These are phyloP conservation scores for Callospermophilus lateralis DNA, from an alignment of 2,113 vertebrate species.

Conservation along the genomic window DNA sequence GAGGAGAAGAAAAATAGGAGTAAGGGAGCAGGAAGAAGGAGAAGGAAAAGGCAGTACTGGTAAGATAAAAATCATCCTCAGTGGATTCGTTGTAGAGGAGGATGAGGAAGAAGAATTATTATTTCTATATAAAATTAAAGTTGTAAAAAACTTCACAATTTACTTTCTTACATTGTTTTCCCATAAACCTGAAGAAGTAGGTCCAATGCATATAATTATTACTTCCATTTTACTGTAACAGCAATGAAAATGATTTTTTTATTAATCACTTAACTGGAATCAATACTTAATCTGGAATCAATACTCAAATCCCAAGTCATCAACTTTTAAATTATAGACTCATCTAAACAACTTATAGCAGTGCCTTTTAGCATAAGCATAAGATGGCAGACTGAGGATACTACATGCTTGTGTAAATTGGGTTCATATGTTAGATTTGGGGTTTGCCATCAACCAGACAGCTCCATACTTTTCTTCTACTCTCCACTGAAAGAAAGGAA, in stretches of 20 bases:
- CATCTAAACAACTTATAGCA: background rate
- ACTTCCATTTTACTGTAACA: background rate
- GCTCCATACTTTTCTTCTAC: background rate
- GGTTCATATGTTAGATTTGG: background rate
- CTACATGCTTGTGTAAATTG: too few species aligned
- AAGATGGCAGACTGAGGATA: background rate
- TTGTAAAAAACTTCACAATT: background rate
- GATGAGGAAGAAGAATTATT: background rate
- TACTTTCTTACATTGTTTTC: background rate
- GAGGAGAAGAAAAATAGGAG: too few species aligned
- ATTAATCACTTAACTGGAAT: background rate
- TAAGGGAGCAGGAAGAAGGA: too few species aligned
- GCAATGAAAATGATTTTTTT: slow-evolving; percentile 35
- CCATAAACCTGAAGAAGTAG: too few species aligned
- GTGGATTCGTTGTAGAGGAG: background rate
- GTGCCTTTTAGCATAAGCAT: background rate
- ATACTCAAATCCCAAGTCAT: background rate
- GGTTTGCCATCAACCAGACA: background rate
- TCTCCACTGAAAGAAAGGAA: background rate
- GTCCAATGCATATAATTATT: background rate
- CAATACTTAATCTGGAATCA: background rate
- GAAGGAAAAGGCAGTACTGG: background rate
- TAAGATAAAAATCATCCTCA: slow-evolving; percentile 11
- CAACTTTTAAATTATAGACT: background rate
- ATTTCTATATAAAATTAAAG: background rate